Percentiles rank a stretch among this genome's conserved stretches.
Conservation (phyloP, 2,797 vertebrate genomes). For the Alca torda region DNA sequence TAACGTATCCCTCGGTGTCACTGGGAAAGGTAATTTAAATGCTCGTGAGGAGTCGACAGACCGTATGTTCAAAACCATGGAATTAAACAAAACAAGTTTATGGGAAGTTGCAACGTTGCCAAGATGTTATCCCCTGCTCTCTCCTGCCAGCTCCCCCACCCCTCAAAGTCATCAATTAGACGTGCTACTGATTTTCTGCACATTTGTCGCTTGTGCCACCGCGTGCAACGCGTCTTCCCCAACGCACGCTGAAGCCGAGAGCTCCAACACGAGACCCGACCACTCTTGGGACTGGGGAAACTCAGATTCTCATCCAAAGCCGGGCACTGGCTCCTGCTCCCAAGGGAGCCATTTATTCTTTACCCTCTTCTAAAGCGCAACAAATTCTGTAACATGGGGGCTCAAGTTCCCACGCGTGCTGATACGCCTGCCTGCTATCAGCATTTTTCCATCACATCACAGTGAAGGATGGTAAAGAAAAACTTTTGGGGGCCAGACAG, state of each 20-base stretch:
- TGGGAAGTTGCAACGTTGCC: slow-evolving; percentile 10
- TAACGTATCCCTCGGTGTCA: not conserved
- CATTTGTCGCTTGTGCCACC: not conserved
- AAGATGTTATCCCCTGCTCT: not conserved
- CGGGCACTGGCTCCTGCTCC: not conserved
- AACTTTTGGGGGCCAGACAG: not conserved
- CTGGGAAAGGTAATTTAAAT: slow-evolving; percentile 71
- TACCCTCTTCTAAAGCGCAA: not conserved
- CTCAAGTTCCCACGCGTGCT: not conserved
- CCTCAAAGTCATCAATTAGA: not conserved
- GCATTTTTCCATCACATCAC: not conserved
- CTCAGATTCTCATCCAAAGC: not conserved
- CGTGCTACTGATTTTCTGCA: not conserved
- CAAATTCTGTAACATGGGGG: not conserved
- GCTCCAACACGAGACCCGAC: fast-evolving
- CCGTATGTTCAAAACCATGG: slow-evolving; percentile 12
- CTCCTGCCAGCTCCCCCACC: not conserved
- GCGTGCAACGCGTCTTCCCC: not conserved
- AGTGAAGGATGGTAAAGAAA: not conserved
- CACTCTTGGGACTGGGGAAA: not conserved
- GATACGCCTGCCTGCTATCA: not conserved
- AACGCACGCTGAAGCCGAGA: fast-evolving
- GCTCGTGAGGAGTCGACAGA: slow-evolving; percentile 40
- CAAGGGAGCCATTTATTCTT: not conserved
- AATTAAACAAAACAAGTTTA: slow-evolving; percentile 66